Conservation (phyloP, 2,113 vertebrate species). For the Dendrocopos noguchii region DNA sequence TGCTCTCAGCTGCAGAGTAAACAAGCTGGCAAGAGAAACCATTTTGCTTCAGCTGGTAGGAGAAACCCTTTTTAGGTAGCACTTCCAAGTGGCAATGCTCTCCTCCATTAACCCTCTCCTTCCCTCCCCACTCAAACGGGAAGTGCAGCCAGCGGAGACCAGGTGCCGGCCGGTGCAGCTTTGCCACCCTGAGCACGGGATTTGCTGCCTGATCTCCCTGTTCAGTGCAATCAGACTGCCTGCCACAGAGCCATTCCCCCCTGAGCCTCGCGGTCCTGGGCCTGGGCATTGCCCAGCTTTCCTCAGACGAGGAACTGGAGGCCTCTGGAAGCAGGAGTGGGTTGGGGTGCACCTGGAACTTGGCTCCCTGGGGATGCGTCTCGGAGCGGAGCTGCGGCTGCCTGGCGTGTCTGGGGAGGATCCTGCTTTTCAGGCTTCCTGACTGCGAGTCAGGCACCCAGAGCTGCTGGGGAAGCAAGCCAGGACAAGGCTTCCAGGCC, state of each 20-base stretch:
- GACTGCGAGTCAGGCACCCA: conserved; percentile 43
- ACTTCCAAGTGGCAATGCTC: conserved; percentile 69
- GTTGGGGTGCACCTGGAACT: conserved; percentile 60
- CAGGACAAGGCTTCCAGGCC: conserved; percentile 61
- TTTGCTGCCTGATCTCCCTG: conserved; percentile 58
- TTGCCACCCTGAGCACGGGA: conserved; percentile 62
- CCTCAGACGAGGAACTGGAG: background rate
- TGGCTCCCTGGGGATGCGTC: conserved; percentile 33
- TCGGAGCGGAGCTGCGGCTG: conserved; percentile 11
- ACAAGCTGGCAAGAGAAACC: conserved; percentile 73
- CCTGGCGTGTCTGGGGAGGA: conserved; percentile 64
- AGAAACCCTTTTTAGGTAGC: conserved; percentile 73
- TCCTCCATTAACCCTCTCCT: conserved; percentile 67
- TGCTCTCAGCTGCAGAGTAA: conserved; percentile 70
- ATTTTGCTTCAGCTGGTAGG: conserved; percentile 72
- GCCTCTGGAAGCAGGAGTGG: background rate
- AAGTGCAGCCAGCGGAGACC: background rate
- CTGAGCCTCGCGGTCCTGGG: conserved; percentile 1
- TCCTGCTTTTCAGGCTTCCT: conserved; percentile 67
- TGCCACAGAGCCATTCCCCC: conserved; percentile 56
- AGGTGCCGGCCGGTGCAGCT: background rate
- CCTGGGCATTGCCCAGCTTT: conserved; percentile 32
- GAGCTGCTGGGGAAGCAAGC: conserved; percentile 60
- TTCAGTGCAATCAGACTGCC: conserved; percentile 58
- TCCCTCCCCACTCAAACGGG: conserved; percentile 34